Evolutionary conservation across 1,140 invertebrate genomes (phyloP).

Genomic region (Aphaenogaster floridana): DNA sequence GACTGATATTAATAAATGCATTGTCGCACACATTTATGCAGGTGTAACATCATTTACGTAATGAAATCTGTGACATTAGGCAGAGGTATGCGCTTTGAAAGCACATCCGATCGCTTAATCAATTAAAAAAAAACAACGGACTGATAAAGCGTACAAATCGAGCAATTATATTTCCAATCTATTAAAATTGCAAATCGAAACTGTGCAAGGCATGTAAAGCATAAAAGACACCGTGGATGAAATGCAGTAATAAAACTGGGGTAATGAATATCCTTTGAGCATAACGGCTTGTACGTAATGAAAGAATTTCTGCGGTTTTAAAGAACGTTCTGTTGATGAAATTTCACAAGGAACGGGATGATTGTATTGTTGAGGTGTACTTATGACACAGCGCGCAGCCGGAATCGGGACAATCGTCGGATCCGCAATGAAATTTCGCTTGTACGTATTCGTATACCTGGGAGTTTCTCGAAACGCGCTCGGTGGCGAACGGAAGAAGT

Average conservation of each 20-base stretch:
- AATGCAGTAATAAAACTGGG: conserved; percentile 22
- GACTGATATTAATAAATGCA: conserved; percentile 55
- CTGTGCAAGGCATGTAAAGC: conserved; percentile 4
- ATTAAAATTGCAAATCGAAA: conserved; percentile 52
- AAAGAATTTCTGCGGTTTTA: conserved; percentile 33
- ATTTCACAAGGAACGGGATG: not conserved
- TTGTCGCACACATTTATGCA: conserved; percentile 17
- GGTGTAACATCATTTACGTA: conserved; percentile 65
- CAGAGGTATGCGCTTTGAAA: not conserved
- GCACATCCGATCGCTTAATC: conserved; percentile 19
- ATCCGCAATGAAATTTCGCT: conserved; percentile 34
- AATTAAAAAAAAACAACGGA: conserved; percentile 13
- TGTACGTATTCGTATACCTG: conserved; percentile 13
- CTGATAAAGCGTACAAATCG: conserved; percentile 17
- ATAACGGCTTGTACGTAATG: not conserved
- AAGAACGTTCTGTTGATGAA: conserved; percentile 35
- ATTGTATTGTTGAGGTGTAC: conserved; percentile 13
- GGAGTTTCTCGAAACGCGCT: conserved; percentile 14
- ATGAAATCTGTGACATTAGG: conserved; percentile 51
- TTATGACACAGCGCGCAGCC: conserved; percentile 8
- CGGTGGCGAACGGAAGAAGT: conserved; percentile 5
- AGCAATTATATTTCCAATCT: conserved; percentile 44
- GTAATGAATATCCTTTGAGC: conserved; percentile 37
- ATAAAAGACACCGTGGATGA: not conserved
- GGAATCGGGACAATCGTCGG: conserved; percentile 43